Evolutionary conservation across 2,113 vertebrate genomes (phyloP).

Genomic region (Platysteira castanea): DNA sequence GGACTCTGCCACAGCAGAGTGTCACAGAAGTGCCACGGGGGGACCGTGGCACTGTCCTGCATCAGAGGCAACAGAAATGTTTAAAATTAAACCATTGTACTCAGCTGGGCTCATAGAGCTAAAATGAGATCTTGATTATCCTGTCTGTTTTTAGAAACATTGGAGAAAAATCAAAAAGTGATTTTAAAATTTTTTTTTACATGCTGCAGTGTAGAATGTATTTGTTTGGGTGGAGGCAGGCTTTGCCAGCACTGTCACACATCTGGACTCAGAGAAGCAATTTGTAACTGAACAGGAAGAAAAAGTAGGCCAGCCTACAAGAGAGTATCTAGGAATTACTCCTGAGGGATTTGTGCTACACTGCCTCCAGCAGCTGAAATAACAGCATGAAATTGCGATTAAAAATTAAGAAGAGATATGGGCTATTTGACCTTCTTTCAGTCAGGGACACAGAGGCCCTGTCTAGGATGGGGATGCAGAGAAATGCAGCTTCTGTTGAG

Average conservation of each 20-base stretch:
- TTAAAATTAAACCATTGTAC: not conserved
- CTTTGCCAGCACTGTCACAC: not conserved
- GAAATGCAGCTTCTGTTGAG: not conserved
- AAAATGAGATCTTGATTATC: not conserved
- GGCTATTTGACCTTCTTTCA: slow-evolving; percentile 57
- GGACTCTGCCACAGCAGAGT: not conserved
- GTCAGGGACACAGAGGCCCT: not conserved
- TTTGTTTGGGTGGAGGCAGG: not conserved
- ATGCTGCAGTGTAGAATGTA: not conserved
- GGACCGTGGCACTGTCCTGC: not conserved
- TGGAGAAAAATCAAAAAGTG: not conserved
- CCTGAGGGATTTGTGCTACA: slow-evolving; percentile 10
- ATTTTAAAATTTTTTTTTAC: not conserved
- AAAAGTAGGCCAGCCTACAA: slow-evolving; percentile 29
- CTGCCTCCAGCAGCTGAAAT: slow-evolving; percentile 45
- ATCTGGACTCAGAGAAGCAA: not conserved
- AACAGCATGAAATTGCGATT: slow-evolving; percentile 58
- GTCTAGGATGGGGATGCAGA: not conserved
- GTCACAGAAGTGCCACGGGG: rapidly evolving
- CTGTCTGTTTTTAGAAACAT: slow-evolving; percentile 27
- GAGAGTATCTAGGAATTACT: slow-evolving; percentile 37
- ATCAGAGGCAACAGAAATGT: not conserved
- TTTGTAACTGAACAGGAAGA: not conserved
- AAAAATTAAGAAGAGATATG: slow-evolving; percentile 49
- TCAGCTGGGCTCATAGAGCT: not conserved